These are phyloP conservation scores for Upupa epops DNA, from an alignment of 2,113 vertebrate species.

Conservation along the genomic window DNA sequence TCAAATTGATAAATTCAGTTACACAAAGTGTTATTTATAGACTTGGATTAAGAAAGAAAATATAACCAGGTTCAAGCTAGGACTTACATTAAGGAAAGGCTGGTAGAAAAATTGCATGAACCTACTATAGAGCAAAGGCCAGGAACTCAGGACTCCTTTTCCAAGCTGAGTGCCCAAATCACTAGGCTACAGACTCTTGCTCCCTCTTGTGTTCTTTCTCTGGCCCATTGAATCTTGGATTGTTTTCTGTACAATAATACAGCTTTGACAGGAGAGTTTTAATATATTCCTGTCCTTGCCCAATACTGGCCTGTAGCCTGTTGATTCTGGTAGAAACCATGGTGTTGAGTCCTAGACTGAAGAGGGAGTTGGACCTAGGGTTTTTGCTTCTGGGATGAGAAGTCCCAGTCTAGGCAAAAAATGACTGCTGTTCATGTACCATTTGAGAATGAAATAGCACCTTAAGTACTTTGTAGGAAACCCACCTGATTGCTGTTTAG, in stretches of 20 bases:
- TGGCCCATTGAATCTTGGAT: slow-evolving; percentile 39
- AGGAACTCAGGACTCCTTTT: slow-evolving; percentile 8
- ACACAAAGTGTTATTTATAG: neutral
- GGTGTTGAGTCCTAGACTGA: neutral
- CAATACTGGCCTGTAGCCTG: neutral
- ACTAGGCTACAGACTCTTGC: slow-evolving; percentile 62
- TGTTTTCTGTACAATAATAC: slow-evolving; percentile 20
- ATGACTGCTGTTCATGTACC: neutral
- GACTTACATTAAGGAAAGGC: neutral
- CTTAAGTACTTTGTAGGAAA: neutral
- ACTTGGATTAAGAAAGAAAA: neutral
- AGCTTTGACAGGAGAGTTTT: neutral
- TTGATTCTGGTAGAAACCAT: neutral
- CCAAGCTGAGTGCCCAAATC: slow-evolving; percentile 45
- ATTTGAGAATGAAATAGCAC: neutral
- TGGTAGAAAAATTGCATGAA: neutral
- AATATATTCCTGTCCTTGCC: neutral
- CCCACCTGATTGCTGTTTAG: neutral
- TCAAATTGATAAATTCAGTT: neutral
- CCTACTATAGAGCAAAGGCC: neutral
- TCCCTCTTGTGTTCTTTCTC: slow-evolving; percentile 67
- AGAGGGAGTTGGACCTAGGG: neutral
- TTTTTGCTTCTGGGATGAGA: neutral
- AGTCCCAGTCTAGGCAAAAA: neutral
- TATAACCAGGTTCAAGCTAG: neutral